Conservation (phyloP, 2,113 vertebrate species). For the Poicephalus meyeri region DNA sequence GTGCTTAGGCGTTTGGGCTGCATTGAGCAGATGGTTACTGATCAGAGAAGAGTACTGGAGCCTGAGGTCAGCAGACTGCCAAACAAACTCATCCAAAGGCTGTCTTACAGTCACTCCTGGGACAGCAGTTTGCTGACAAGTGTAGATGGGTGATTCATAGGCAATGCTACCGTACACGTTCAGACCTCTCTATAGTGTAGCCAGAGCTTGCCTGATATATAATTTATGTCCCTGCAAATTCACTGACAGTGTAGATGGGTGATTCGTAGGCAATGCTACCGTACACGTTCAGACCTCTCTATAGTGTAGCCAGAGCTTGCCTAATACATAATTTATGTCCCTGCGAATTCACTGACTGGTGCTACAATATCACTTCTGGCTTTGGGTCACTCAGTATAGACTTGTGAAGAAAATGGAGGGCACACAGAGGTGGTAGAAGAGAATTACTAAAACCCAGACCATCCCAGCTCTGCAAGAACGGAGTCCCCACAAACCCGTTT, state of each 20-base stretch:
- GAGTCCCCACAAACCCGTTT: background rate
- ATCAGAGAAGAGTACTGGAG: slow-evolving; percentile 74
- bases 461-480: background rate
- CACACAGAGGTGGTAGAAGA: background rate
- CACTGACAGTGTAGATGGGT: slow-evolving; percentile 3
- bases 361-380: slow-evolving; percentile 1
- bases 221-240: slow-evolving; percentile 3
- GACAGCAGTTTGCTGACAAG: background rate
- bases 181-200: background rate
- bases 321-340: slow-evolving; percentile 50
- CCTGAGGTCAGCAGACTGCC: slow-evolving; percentile 64
- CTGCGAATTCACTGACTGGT: background rate
- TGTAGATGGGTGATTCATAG: slow-evolving; percentile 28
- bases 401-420: slow-evolving; percentile 24
- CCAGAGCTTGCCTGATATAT: slow-evolving; percentile 6
- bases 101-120: background rate
- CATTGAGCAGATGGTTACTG: slow-evolving; percentile 79
- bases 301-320: background rate
- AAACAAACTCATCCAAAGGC: slow-evolving; percentile 7
- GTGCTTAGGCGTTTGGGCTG: slow-evolving; percentile 48
- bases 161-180: background rate
- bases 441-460: background rate
- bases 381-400: background rate
- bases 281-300: background rate
- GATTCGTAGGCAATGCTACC: background rate